Base-by-base conservation (phyloP, 2,113 vertebrate genomes). In the Tachuris rubrigastra region DNA sequence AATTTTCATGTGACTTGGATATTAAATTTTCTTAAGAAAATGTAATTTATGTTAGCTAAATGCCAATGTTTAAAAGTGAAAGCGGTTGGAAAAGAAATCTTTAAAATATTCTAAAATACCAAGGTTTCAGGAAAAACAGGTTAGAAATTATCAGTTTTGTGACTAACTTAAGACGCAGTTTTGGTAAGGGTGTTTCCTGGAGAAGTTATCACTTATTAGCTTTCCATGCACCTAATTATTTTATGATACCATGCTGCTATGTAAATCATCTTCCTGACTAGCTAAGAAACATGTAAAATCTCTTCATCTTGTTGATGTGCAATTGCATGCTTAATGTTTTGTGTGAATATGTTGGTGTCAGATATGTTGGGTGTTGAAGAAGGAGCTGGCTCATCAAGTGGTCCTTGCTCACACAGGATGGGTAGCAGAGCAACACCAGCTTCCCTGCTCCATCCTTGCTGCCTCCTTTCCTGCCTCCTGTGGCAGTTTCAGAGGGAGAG, bases 1-100 rank as follows among this genome's bases (percentile, higher is more conserved):
- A 13, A 20, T 84, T 86, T 72, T 55, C 41, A 50, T 49, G 14
- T n/a, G 42, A 84, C 10, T 50, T 87, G 28, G 31, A 21, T 56
- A 91, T 95, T 92, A 95, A 73, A 89, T 89, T 96, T 87, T 23
- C 12, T 86, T 41, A 78, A 71, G 85, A 97, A 62, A 89, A 91
- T 35, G 6, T 59, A 5, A 7, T 42, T 93, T 69, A 44, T 62
- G 50, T 81, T 83, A 90, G 13, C 71, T 94, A 81, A 80, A 49
- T 69, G 66, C 7, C 37, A 31, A 10, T 82, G n/a, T 55, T 68
- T 83, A 63, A 60, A 85, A 90, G 31, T n/a, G 50, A 58, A 78
- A 56, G 14, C 13, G 62, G 13, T 85, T 59, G 49, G 89, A 90
- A 95, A 89, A 56, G 4, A 53, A 49, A 66, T 50, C 33, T 77